Base-by-base conservation (phyloP, 2,888 invertebrate species). In the Morpho achilles region DNA sequence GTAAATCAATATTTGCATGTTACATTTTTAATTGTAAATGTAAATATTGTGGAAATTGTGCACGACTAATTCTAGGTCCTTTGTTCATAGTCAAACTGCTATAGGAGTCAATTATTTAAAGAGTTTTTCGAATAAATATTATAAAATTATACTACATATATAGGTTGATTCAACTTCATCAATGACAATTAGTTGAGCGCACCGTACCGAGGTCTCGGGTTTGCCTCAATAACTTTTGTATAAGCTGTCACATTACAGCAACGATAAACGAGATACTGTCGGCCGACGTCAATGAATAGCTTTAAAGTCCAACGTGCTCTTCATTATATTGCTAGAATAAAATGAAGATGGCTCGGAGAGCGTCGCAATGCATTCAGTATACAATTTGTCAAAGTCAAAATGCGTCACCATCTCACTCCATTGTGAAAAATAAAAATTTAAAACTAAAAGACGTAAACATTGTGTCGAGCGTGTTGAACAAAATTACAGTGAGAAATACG, bases 301-400 rank as follows among this genome's bases (percentile, higher is more conserved):
- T 56, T 53, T 47, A 43, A 53, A 55, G 55, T 41, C 51, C 51
- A 53, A 59, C 58, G 53, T 54, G 51, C 43, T 63, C 59, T 56
- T 59, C 61, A 63, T 63, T 61, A 60, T 50, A 49, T 40, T 46
- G 44, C 60, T 60, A 56, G 56, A 10, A 56, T 55, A 53, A 60
- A 63, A 61, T 54, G 57, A 57, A 61, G 56, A 59, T 56, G 51
- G 50, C 40, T 63, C 65, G 59, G 61, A 65, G 62, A 69, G 73
- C 73, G 84, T 84, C 86, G 74, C 70, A 72, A 71, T 73, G 76
- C 69, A 73, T 78, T 76, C 73, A 69, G 64, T 69, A 69, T 73
- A 76, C 84, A 79, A 88, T 88, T 85, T 83, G 79, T 88, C 85
- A 86, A 87, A 75, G 87, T 86, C 86, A 74, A 63, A 67, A 66